phyloP scores from a whole-genome alignment of 2,888 invertebrate species.

The Pollenia labialis region DNA sequence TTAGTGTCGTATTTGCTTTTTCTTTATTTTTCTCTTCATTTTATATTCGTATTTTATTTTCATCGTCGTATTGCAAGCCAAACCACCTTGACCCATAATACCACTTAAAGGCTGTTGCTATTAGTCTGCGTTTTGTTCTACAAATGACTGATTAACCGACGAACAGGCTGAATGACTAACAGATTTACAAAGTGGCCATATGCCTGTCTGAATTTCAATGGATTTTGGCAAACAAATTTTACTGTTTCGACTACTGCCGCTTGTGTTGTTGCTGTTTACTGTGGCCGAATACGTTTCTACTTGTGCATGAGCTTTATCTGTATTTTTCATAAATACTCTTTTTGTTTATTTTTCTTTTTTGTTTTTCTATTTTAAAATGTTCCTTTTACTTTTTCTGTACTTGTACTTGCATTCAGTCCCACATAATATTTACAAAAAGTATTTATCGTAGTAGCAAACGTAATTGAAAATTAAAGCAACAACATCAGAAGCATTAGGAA shows the following conservation, averaged over 20 bases:
- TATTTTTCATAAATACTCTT: constrained; percentile 7
- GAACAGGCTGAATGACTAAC: neutral
- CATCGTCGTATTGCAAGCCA: constrained; percentile 52
- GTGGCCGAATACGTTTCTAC: neutral
- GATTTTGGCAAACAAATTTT: constrained; percentile 4
- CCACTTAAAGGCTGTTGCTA: constrained; percentile 66
- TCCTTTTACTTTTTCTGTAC: neutral
- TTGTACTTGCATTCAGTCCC: neutral
- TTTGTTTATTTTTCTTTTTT: neutral
- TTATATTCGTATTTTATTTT: constrained; percentile 55
- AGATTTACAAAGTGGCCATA: neutral
- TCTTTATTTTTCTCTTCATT: constrained; percentile 25
- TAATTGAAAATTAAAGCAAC: constrained; percentile 9
- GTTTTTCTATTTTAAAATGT: constrained; percentile 13
- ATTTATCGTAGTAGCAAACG: neutral
- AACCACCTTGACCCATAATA: constrained; percentile 73
- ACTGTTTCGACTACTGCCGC: neutral
- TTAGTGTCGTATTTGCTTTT: constrained; percentile 10
- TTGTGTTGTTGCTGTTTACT: constrained; percentile 5
- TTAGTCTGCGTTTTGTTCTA: constrained; percentile 57
- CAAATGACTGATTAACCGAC: constrained; percentile 41
- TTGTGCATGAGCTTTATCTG: constrained; percentile 4
- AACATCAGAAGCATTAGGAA: neutral
- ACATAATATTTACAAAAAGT: neutral
- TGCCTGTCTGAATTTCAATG: constrained; percentile 40